Evolutionary conservation across 2,113 vertebrate genomes (phyloP).

Genomic region (Pollachius pollachius): DNA sequence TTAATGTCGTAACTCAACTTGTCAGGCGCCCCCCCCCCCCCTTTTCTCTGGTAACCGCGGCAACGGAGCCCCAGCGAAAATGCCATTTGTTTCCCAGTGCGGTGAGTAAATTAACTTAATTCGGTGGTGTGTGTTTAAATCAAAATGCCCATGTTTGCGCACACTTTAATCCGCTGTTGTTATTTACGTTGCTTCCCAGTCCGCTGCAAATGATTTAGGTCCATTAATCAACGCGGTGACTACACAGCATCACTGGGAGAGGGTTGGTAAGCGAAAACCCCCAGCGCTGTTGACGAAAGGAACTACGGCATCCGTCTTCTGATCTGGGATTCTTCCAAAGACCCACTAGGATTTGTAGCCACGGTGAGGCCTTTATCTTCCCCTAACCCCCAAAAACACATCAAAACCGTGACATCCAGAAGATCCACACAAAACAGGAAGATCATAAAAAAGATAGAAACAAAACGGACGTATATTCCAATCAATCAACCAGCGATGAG

Average conservation of each 20-base stretch:
- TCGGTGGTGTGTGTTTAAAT: slow-evolving; percentile 56
- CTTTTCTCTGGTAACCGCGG: slow-evolving; percentile 62
- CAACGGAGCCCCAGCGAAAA: slow-evolving; percentile 56
- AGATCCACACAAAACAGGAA: too few species aligned
- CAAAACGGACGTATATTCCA: too few species aligned
- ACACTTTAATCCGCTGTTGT: slow-evolving; percentile 35
- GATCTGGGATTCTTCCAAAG: too few species aligned
- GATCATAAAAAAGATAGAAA: too few species aligned
- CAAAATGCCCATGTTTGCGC: slow-evolving; percentile 23
- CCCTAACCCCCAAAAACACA: too few species aligned
- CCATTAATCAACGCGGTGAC: background rate
- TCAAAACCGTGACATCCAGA: too few species aligned
- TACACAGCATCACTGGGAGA: background rate
- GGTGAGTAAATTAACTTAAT: slow-evolving; percentile 61
- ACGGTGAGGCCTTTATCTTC: too few species aligned
- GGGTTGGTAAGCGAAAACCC: background rate
- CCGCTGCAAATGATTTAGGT: slow-evolving; percentile 13
- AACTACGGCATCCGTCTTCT: too few species aligned
- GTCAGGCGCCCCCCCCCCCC: slow-evolving; percentile 54
- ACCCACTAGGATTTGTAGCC: too few species aligned
- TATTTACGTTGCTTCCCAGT: slow-evolving; percentile 18
- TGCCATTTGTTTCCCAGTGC: slow-evolving; percentile 62
- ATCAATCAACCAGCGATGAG: too few species aligned
- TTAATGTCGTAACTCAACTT: slow-evolving; percentile 74
- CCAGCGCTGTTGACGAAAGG: too few species aligned